Evolutionary conservation across 2,797 vertebrate genomes (phyloP), one percentile per base, ranked within the genome.

Genomic region (Centroberyx gerrardi): DNA sequence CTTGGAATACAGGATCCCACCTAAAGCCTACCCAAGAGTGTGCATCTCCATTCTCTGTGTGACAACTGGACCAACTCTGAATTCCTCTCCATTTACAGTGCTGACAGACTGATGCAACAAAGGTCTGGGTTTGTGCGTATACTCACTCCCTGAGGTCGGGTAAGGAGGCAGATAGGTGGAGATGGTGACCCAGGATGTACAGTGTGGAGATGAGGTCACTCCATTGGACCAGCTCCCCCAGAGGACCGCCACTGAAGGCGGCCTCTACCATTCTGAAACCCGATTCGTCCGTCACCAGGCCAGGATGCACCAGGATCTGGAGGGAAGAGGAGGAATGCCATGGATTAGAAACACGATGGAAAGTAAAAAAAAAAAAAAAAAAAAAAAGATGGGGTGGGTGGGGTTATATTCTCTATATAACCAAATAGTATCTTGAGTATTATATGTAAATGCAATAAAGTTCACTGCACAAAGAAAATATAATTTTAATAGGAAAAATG

Each of bases 201-300:
- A 97, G 95, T 77, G 96, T 94, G 78, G 95, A 92, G 92, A 97
- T 96, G 90, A 97, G 95, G 93, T 97, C 96, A 94, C 96, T 96
- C 96, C 96, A 97, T 80, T 97, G 96, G 85, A 97, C 95, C 75
- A 96, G 93, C 93, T 97, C 96, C 55, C 96, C 96, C 44, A 97
- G 96, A 51, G 96, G 96, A 48, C 96, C 96, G 59, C 96, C 96
- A 0, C 87, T 95, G 91, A 96, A 97, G 0, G 96, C 96, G 36
- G 89, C 90, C 65, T 96, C 94, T 64, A 94, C 94, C 63, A 97
- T 96, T 91, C 93, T 95, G 85, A 95, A 91, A 79, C 90, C 91
- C 3, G 96, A 96, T 91, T 97, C 95, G 74, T 94, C 93, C 69
- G 95, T 96, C 87, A 97, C 73, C 64, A 92, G 94, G 56, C 96